Conservation (phyloP, 2,113 vertebrate species). For the Glaucomys volans region DNA sequence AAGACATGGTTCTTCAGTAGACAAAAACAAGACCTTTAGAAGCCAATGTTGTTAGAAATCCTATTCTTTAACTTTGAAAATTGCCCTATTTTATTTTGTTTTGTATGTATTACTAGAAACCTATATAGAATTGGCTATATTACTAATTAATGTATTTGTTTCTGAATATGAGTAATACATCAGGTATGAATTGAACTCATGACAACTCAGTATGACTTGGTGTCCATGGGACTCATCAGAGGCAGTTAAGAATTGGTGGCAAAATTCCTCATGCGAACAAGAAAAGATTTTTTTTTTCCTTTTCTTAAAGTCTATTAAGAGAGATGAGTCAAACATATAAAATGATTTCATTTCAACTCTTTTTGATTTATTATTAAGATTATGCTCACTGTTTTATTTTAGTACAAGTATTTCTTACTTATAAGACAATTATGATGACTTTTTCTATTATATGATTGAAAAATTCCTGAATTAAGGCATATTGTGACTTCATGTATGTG, state of each 20-base stretch:
- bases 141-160: conserved; percentile 26
- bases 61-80: conserved; percentile 12
- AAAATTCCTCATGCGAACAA: background rate
- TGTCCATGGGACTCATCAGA: too few relatives aligned
- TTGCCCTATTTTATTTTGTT: background rate
- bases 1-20: background rate
- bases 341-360: conserved; percentile 30
- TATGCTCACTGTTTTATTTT: conserved; percentile 1
- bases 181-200: background rate
- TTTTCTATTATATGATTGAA: background rate
- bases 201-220: background rate
- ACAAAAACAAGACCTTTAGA: background rate
- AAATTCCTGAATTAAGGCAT: background rate
- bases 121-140: background rate
- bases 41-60: background rate
- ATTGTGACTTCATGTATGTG: background rate
- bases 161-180: conserved; percentile 10
- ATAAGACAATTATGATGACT: background rate
- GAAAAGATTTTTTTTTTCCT: background rate
- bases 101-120: background rate
- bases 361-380: background rate
- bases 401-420: background rate
- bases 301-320: background rate
- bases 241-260: background rate
- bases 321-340: background rate